phyloP scores from a whole-genome alignment of 92 coral and sea anemone species.

The Porites cylindrica region DNA sequence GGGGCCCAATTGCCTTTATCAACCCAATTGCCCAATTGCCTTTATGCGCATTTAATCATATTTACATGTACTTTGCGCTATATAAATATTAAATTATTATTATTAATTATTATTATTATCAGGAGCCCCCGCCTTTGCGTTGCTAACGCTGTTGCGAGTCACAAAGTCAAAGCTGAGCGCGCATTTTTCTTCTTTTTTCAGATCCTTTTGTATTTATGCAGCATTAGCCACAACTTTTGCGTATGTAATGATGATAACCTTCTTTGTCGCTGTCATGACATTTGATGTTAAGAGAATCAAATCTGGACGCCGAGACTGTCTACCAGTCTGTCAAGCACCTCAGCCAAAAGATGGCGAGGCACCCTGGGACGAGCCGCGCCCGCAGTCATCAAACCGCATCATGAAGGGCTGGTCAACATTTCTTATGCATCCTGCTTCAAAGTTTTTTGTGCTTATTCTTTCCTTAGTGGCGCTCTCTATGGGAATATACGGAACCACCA shows the following conservation, averaged over 20 bases:
- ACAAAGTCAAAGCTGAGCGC: too few species aligned
- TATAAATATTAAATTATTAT: too few species aligned
- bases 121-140: too few species aligned
- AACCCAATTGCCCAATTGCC: too few species aligned
- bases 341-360: slow-evolving; percentile 50
- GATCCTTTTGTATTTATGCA: slow-evolving; percentile 91
- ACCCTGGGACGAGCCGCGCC: slow-evolving; percentile 73
- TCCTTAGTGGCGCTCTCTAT: slow-evolving; percentile 25
- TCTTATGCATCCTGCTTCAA: slow-evolving; percentile 66
- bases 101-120: too few species aligned
- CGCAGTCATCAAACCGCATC: slow-evolving; percentile 60
- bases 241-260: slow-evolving; percentile 80
- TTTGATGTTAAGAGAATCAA: slow-evolving; percentile 85
- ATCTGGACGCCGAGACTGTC: slow-evolving; percentile 83
- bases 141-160: too few species aligned
- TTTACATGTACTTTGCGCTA: too few species aligned
- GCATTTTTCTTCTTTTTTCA: not conserved
- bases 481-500: slow-evolving; percentile 61
- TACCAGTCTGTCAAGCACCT: slow-evolving; percentile 70
- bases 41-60: too few species aligned
- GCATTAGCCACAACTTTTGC: slow-evolving; percentile 78
- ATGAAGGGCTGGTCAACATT: slow-evolving; percentile 70
- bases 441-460: slow-evolving; percentile 38
- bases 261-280: slow-evolving; percentile 83
- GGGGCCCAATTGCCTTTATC: too few species aligned